Evolutionary conservation across 1,140 invertebrate species (phyloP), one percentile per base, ranked within the genome.

Genomic region (Goniozus legneri): DNA sequence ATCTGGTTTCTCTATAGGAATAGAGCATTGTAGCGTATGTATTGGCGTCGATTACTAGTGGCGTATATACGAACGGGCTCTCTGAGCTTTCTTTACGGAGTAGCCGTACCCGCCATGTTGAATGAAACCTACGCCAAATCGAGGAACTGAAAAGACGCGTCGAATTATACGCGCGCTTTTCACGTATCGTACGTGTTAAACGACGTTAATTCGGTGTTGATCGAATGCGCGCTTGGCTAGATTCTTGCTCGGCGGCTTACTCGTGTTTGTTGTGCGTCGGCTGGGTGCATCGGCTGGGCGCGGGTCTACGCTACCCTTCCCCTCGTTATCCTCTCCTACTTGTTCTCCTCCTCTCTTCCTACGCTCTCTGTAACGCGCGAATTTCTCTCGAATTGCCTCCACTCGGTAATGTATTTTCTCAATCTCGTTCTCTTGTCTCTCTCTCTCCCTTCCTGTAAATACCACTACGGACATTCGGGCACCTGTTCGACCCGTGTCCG

Each of bases 31-130:
- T 45, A 45, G 45, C 52, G 52, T 27, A 30, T 48, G 38, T 37
- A 33, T 42, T 46, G 44, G 47, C 45, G 44, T n/a, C n/a, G n/a
- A n/a, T n/a, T n/a, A n/a, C n/a, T n/a, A 57, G 46, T 52, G 47
- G 56, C 44, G 27, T 27, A 27, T 27, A 42, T 42, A 35, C 24
- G 54, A 41, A 56, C 54, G 60, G 64, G 59, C 62, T 61, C 64
- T 67, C 63, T 57, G 69, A 68, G 71, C 73, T 76, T 75, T 76
- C 73, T 71, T 75, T 73, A 62, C 58, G 56, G 62, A 71, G 63
- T 58, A 68, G 65, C 62, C 60, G 62, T 60, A 73, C 75, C 24
- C 75, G 75, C 75, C 75, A 77, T 77, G 73, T 77, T 77, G 75
- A 70, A 67, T 62, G 49, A 65, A 66, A 67, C 64, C 63, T 64